Base-by-base conservation (phyloP, 1,140 invertebrate species). In the Teleogryllus occipitalis region DNA sequence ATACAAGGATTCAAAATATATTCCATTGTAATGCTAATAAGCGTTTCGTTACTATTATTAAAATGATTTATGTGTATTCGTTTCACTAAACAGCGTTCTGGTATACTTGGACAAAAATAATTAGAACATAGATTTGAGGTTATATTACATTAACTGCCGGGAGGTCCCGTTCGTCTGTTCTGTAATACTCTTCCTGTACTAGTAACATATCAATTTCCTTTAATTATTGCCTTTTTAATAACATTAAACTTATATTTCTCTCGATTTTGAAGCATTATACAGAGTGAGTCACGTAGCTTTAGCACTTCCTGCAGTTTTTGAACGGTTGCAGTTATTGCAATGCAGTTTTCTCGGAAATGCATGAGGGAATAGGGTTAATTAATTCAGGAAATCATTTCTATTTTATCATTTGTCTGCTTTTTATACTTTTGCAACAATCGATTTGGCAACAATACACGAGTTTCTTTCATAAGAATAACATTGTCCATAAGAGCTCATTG, bases 201-300 rank as follows among this genome's bases (percentile, higher is more conserved):
- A 12, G 21, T 77, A 46, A 77, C 47, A 77, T 77, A 46, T 47
- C 47, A 21, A 27, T 46, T n/a, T 27, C 76, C 21, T 77, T 77
- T 47, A n/a, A 77, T 46, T 77, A n/a, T 77, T 46, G 76, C 76
- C 47, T 77, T 77, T 47, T 77, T 77, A 21, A 77, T 46, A 7
- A 77, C 47, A 77, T 77, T 77, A 46, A 27, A 46, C 76, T 77
- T 77, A 47, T 77, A 77, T 39, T 47, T 46, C 47, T 77, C 76
- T 12, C 21, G 76, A 47, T 77, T 77, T 47, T 72, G n/a, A n/a
- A n/a, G n/a, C n/a, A n/a, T n/a, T n/a, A n/a, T n/a, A n/a, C n/a
- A n/a, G n/a, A n/a, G n/a, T n/a, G n/a, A n/a, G n/a, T n/a, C n/a
- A n/a, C n/a, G n/a, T n/a, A n/a, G n/a, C n/a, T n/a, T n/a, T n/a